These are phyloP conservation scores for Holacanthella duospinosa DNA, from an alignment of 2,888 invertebrate genomes.

Conservation along the genomic window DNA sequence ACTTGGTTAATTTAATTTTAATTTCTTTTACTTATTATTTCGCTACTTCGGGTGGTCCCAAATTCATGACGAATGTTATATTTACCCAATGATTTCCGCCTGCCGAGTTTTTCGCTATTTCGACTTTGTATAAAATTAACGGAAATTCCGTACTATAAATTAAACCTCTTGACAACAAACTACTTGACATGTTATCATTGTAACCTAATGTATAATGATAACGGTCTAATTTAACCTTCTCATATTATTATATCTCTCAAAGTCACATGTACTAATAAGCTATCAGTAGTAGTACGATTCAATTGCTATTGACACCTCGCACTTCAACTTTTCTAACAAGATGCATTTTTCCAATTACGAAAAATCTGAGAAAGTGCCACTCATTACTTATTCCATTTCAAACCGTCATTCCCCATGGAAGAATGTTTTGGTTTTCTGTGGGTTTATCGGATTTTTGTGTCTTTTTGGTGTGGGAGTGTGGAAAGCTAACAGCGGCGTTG, in stretches of 20 bases:
- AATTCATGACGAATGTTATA: neutral
- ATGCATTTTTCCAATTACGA: too few species aligned
- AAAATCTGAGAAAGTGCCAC: neutral
- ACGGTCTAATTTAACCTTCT: too few species aligned
- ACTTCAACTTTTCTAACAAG: too few species aligned
- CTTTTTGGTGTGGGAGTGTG: neutral
- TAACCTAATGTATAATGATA: too few species aligned
- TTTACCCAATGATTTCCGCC: neutral
- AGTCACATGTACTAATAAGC: too few species aligned
- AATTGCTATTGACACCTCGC: too few species aligned
- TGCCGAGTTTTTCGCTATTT: neutral
- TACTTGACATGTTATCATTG: neutral
- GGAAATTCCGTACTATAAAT: neutral
- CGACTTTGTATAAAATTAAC: too few species aligned
- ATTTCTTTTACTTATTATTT: too few species aligned
- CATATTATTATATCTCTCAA: too few species aligned
- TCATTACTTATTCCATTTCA: neutral
- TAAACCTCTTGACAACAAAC: neutral
- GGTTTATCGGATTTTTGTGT: neutral
- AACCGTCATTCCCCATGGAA: neutral
- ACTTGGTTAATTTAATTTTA: slow-evolving; percentile 55
- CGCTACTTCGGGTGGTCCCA: too few species aligned
- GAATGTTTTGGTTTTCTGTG: neutral
- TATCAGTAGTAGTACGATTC: too few species aligned
- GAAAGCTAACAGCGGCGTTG: too few species aligned